Base-by-base conservation (phyloP, 2,113 vertebrate species). In the Sialia sialis region DNA sequence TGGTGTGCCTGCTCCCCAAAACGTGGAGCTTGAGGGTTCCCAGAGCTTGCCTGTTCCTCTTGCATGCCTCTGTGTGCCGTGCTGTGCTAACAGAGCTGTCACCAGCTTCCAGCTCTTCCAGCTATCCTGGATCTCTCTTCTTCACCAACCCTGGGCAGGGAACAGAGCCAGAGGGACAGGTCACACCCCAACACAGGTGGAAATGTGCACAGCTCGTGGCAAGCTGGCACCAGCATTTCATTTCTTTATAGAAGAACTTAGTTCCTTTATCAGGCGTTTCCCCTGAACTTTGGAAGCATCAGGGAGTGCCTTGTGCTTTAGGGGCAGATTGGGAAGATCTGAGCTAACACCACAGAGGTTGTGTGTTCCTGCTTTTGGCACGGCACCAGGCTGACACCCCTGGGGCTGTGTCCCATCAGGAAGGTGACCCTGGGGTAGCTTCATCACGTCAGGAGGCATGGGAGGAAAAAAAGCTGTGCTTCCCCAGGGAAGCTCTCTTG, bases 81-180 rank as follows among this genome's bases (percentile, higher is more conserved):
- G 92, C 93, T 78, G 89, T 93, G 87, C 92, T 95, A 94, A 94
- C 88, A 84, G 94, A 95, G 91, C 91, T 68, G n/a, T 84, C 77
- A 66, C 87, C 6, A 3, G 66, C 84, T 93, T 79, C 90, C 72
- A 64, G 83, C 79, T 79, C 79, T 67, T 68, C 25, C 43, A 72
- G 2, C 48, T 64, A 6, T 21, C 72, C 54, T 4, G 5, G 34
- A 64, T 73, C 32, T 64, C 58, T 95, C 43, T 49, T 82, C 17
- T 51, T 80, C 63, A 75, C 39, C 41, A 36, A 5, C 26, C 18
- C 26, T 3, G 7, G 29, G 17, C 9, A 36, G 44, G 72, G n/a
- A 80, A n/a, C 39, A 43, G 38, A 81, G 56, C 26, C 6, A 13
- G 56, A 43, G 69, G 43, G 64, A 94, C 38, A 70, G 52, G 51